Percentiles rank a stretch among this genome's conserved stretches.
phyloP scores from a whole-genome alignment of 1,140 invertebrate genomes.

The Mesaphorura yosii region DNA sequence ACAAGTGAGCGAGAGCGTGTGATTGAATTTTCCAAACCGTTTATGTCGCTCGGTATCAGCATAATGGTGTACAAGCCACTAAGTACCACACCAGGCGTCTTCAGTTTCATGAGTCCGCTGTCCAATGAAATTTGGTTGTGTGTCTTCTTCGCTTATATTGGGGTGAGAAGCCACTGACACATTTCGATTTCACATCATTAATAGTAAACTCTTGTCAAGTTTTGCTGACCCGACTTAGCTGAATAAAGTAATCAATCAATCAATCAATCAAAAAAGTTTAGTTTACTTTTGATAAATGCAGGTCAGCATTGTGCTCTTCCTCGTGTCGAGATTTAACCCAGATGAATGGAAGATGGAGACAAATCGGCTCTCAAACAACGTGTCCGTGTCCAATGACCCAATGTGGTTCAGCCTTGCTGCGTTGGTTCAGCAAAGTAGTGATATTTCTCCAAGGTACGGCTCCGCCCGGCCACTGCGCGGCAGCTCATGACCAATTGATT shows the following conservation, averaged over 20 bases:
- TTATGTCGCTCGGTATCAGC: conserved; percentile 90
- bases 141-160: conserved; percentile 90
- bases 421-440: conserved; percentile 96
- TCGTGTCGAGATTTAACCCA: conserved; percentile 89
- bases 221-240: neutral
- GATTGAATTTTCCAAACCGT: conserved; percentile 78
- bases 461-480: neutral
- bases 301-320: conserved; percentile 78
- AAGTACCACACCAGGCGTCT: conserved; percentile 80
- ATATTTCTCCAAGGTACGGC: conserved; percentile 78
- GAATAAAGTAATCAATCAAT: no score
- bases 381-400: conserved; percentile 84
- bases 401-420: conserved; percentile 93
- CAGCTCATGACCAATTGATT: neutral
- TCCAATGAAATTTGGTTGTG: conserved; percentile 97
- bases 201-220: no score
- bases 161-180: no score
- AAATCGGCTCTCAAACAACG: conserved; percentile 79
- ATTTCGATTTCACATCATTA: no score
- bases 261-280: neutral
- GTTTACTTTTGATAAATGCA: conserved; percentile 5
- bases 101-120: conserved; percentile 93
- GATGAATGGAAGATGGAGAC: conserved; percentile 69
- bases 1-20: conserved; percentile 85
- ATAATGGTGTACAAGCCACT: conserved; percentile 75